These are phyloP conservation scores for Rhinogobio ventralis DNA, from an alignment of 2,797 vertebrate species.

Conservation along the genomic window DNA sequence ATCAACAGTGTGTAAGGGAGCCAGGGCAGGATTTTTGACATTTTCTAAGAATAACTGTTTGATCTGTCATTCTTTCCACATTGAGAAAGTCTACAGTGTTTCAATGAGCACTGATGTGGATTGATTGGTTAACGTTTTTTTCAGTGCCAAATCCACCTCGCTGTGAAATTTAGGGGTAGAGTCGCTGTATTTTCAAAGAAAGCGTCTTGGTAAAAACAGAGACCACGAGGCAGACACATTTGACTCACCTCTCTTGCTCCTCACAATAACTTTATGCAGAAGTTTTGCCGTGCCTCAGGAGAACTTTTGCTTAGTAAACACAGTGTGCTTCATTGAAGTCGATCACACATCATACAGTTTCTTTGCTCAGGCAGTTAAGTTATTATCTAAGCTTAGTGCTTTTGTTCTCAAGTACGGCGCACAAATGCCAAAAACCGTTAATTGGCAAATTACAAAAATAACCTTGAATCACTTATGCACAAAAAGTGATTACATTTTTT, in stretches of 20 bases:
- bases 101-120: conserved; percentile 1
- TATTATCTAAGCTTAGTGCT: conserved; percentile 21
- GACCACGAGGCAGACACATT: background rate
- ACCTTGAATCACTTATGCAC: background rate
- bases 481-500: background rate
- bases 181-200: background rate
- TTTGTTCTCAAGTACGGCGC: background rate
- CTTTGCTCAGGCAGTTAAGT: background rate
- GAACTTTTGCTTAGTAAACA: conserved; percentile 17
- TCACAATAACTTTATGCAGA: background rate
- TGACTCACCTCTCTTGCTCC: conserved; percentile 1
- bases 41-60: conserved; percentile 55
- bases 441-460: conserved; percentile 11
- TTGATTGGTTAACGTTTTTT: background rate
- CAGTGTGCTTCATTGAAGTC: background rate
- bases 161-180: background rate
- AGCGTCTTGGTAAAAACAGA: conserved; percentile 7
- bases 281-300: background rate
- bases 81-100: conserved; percentile 22
- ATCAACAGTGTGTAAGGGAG: conserved; percentile 59
- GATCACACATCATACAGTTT: conserved; percentile 1
- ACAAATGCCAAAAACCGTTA: background rate
- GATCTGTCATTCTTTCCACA: conserved; percentile 52
- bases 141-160: background rate
- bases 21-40: conserved; percentile 38